Conservation (phyloP, 1,140 invertebrate genomes). For the Papilio xuthus region DNA sequence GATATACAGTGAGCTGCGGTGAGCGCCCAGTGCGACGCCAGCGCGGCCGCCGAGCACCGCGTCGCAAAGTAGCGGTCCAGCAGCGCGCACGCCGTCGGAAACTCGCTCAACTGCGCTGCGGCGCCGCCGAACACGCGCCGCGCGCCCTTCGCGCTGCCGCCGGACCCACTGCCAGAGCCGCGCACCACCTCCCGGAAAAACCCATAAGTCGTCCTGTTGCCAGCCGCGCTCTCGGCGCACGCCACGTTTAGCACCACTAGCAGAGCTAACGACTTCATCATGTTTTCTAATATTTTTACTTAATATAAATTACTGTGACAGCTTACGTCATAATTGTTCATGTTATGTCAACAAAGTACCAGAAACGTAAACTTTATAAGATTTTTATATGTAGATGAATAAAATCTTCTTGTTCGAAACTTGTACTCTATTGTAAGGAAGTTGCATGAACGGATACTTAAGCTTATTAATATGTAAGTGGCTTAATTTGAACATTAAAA, state of each 20-base stretch:
- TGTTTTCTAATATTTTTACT: too few species aligned
- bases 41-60: constrained; percentile 60
- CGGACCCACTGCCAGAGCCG: constrained; percentile 30
- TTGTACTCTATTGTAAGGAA: too few species aligned
- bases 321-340: too few species aligned
- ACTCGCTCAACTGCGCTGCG: constrained; percentile 46
- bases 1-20: constrained; percentile 70
- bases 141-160: constrained; percentile 19
- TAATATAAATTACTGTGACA: too few species aligned
- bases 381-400: too few species aligned
- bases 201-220: constrained; percentile 38
- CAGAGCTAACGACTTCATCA: neutral
- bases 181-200: constrained; percentile 45
- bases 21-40: constrained; percentile 61
- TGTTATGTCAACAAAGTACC: too few species aligned
- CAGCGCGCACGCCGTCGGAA: constrained; percentile 54
- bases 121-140: constrained; percentile 64
- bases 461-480: too few species aligned
- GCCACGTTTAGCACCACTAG: constrained; percentile 25
- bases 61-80: constrained; percentile 58
- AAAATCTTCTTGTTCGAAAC: too few species aligned
- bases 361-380: too few species aligned
- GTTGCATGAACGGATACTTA: too few species aligned
- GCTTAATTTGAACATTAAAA: too few species aligned
- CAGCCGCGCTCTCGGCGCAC: neutral